Percentiles rank a stretch among this genome's conserved stretches.
Evolutionary conservation across 2,888 invertebrate genomes (phyloP).

Genomic region (Cryptocheilus praepositus): DNA sequence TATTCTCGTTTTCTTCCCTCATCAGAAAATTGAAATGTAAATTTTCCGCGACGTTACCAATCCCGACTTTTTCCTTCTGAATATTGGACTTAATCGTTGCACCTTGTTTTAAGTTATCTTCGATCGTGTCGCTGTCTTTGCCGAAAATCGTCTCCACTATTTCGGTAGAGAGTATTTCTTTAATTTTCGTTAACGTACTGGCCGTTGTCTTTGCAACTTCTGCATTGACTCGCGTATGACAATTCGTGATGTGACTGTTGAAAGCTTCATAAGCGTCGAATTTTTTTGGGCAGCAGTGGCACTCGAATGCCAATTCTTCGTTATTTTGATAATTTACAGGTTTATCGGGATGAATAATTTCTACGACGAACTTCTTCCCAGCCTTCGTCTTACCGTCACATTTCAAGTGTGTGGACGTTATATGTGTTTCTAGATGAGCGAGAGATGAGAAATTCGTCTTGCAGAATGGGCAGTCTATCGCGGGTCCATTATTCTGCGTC

Average conservation of each 20-base stretch:
- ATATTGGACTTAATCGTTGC: neutral
- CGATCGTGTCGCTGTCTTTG: neutral
- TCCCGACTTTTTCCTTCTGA: neutral
- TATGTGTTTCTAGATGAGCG: conserved; percentile 24
- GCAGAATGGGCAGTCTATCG: conserved; percentile 31
- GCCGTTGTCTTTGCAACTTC: neutral
- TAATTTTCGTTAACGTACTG: neutral
- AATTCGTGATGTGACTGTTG: neutral
- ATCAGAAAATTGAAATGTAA: too few relatives aligned
- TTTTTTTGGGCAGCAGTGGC: neutral
- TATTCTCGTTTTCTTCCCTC: neutral
- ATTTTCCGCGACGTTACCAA: neutral
- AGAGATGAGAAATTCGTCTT: conserved; percentile 20
- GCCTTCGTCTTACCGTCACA: conserved; percentile 13
- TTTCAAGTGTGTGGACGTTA: conserved; percentile 27
- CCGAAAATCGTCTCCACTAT: neutral
- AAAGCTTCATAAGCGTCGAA: neutral
- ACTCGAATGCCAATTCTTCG: neutral
- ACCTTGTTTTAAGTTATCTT: neutral
- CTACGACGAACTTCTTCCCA: neutral
- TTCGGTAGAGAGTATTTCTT: neutral
- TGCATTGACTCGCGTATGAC: neutral
- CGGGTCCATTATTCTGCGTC: conserved; percentile 7
- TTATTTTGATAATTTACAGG: conserved; percentile 1
- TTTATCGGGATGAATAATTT: neutral